Evolutionary conservation across 1,140 invertebrate species (phyloP).

Genomic region (Cotesia typhae): DNA sequence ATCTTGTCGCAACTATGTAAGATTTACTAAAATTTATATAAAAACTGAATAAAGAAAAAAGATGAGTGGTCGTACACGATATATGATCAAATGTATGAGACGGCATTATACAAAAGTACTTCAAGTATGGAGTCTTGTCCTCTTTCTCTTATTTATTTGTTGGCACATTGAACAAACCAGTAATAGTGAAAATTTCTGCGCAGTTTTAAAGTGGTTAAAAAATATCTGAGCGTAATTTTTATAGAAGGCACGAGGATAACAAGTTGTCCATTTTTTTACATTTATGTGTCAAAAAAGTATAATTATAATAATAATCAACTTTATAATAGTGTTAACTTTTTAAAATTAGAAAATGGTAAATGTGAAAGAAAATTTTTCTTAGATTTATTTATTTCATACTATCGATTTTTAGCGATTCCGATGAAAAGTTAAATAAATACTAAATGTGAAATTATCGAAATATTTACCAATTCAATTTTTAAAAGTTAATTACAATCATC

Average conservation of each 20-base stretch:
- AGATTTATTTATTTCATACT: no score
- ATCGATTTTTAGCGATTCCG: background rate
- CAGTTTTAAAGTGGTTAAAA: background rate
- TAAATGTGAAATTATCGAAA: constrained; percentile 27
- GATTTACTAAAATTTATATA: constrained; percentile 8
- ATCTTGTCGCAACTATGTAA: constrained; percentile 3
- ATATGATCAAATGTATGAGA: background rate
- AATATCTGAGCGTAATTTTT: background rate
- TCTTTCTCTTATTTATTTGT: constrained; percentile 5
- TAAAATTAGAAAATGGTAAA: no score
- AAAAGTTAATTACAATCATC: constrained; percentile 23
- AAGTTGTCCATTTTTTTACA: background rate
- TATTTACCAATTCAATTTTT: constrained; percentile 22
- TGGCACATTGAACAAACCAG: constrained; percentile 20
- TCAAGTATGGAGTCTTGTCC: constrained; percentile 1
- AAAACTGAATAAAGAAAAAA: constrained; percentile 13
- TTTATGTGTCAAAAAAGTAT: background rate
- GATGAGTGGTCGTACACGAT: constrained; percentile 1
- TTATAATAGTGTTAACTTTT: no score
- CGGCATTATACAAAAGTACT: background rate
- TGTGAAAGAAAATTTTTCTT: no score
- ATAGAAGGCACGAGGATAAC: constrained; percentile 17
- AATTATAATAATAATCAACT: background rate
- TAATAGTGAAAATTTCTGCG: background rate
- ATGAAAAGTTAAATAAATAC: background rate